Percentiles rank a stretch among this genome's conserved stretches.
Evolutionary conservation across 2,113 vertebrate species (phyloP).

Genomic region (Oenanthe melanoleuca): DNA sequence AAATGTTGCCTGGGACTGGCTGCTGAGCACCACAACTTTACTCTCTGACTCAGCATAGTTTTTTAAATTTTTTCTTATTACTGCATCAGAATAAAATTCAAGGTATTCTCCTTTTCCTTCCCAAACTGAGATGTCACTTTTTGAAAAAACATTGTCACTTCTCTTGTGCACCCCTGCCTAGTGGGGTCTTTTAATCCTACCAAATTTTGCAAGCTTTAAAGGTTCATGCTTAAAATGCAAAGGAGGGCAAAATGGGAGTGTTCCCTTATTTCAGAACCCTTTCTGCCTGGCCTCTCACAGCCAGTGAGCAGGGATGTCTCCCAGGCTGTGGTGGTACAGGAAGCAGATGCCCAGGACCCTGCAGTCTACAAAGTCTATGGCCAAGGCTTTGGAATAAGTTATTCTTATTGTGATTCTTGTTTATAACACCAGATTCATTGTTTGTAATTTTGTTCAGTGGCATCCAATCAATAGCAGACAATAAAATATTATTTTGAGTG

Average conservation of each 20-base stretch:
- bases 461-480: constrained; percentile 73
- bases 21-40: not conserved
- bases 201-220: not conserved
- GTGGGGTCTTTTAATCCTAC: not conserved
- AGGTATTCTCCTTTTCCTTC: not conserved
- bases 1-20: not conserved
- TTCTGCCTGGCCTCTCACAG: not conserved
- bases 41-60: not conserved
- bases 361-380: not conserved
- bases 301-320: not conserved
- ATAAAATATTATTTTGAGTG: constrained; percentile 75
- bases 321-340: not conserved
- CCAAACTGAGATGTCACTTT: not conserved
- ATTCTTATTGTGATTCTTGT: constrained; percentile 62
- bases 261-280: not conserved
- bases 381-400: constrained; percentile 30
- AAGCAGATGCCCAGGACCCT: not conserved
- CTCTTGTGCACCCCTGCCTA: not conserved
- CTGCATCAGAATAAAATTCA: not conserved
- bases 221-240: not conserved
- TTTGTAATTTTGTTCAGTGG: constrained; percentile 69
- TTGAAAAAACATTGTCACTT: not conserved
- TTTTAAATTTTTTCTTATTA: not conserved
- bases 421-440: constrained; percentile 72
- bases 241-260: not conserved